Evolutionary conservation across 1,140 invertebrate species (phyloP).

Genomic region (Heterodera schachtii): DNA sequence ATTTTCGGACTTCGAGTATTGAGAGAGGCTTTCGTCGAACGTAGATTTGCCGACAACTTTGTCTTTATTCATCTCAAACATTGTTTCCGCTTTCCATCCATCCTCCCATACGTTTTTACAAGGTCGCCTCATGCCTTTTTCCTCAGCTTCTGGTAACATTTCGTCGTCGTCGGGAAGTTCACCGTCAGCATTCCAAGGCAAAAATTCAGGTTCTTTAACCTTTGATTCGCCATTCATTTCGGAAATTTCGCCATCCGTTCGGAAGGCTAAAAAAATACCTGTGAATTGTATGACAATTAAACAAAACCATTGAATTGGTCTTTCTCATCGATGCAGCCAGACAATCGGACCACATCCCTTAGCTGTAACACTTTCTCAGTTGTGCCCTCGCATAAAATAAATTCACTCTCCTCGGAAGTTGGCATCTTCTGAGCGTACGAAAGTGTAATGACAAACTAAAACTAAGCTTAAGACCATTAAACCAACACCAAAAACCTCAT

Average conservation of each 20-base stretch:
- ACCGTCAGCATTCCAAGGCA: neutral
- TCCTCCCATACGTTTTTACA: neutral
- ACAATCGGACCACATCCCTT: neutral
- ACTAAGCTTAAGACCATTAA: neutral
- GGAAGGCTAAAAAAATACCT: neutral
- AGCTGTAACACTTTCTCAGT: neutral
- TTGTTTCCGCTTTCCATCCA: conserved; percentile 20
- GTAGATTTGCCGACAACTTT: conserved; percentile 23
- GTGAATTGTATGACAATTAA: neutral
- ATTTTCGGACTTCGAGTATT: conserved; percentile 9
- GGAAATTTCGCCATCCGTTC: neutral
- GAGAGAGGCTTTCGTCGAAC: conserved; percentile 11
- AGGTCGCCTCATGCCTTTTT: neutral
- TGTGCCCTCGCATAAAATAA: neutral
- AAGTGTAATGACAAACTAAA: conserved; percentile 8
- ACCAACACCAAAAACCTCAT: neutral
- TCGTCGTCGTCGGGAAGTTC: neutral
- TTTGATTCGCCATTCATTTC: neutral
- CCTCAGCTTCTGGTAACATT: neutral
- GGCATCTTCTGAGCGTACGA: conserved; percentile 8
- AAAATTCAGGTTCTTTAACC: neutral
- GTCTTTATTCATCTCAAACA: conserved; percentile 28
- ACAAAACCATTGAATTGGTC: neutral
- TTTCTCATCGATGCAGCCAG: neutral
- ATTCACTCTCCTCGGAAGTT: neutral